Evolutionary conservation across 2,888 invertebrate genomes (phyloP).

Genomic region (Metopia argyrocephala): DNA sequence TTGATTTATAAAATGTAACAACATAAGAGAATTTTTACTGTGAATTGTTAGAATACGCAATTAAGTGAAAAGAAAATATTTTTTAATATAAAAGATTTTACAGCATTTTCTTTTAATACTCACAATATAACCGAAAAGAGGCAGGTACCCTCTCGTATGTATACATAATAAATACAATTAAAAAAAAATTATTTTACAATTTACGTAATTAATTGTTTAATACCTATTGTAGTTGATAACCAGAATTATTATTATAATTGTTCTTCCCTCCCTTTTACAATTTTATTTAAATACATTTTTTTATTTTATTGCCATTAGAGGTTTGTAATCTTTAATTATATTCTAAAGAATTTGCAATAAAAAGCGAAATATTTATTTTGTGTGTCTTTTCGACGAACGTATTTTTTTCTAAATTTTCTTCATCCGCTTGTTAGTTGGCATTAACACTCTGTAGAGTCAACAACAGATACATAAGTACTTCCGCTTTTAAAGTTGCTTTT

Average conservation of each 20-base stretch:
- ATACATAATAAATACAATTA: background rate
- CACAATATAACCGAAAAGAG: background rate
- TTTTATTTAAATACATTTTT: background rate
- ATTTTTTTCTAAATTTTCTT: slow-evolving; percentile 20
- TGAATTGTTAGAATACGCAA: too few species aligned
- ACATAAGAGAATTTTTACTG: too few species aligned
- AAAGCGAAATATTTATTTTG: background rate
- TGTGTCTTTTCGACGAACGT: background rate
- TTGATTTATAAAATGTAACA: too few species aligned
- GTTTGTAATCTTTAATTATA: slow-evolving; percentile 23
- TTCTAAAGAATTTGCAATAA: slow-evolving; percentile 26
- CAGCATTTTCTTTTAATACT: background rate
- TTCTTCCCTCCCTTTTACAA: background rate
- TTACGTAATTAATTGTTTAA: slow-evolving; percentile 43
- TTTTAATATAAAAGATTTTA: background rate
- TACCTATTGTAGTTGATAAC: slow-evolving; percentile 9
- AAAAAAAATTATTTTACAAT: slow-evolving; percentile 8
- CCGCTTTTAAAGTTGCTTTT: background rate
- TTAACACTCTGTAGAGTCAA: slow-evolving; percentile 42
- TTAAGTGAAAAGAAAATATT: slow-evolving; percentile 15
- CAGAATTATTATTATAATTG: background rate
- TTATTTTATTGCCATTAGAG: background rate
- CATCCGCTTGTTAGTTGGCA: slow-evolving; percentile 49
- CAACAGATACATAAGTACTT: background rate
- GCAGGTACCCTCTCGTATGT: background rate